Evolutionary conservation across 1,140 invertebrate genomes (phyloP), one percentile per base, ranked within the genome.

Genomic region (Dendroctonus ponderosae): DNA sequence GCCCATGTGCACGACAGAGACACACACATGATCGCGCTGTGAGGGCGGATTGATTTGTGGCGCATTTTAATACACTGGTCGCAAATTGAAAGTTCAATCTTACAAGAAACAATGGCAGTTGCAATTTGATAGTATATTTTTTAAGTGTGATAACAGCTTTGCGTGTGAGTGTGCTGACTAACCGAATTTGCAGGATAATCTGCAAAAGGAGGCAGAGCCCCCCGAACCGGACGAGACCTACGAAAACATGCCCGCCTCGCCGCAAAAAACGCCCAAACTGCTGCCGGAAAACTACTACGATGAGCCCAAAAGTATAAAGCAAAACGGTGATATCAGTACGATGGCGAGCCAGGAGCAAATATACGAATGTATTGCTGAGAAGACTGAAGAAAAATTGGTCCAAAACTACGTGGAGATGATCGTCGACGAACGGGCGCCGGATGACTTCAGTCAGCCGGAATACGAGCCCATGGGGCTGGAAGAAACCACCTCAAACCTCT

Each of bases 171-270:
- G 72, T 71, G 52, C 26, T 64, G 62, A 70, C 73, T 74, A 74
- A 70, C 72, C 46, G 46, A 49, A 68, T 42, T 75, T 75, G 58
- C 61, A 75, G 74, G 72, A 75, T 57, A 66, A 72, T 46, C 69
- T 72, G 48, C 62, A 72, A 59, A 58, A 64, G n/a, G 42, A 62
- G 15, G 54, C 46, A 39, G 69, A 72, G 15, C 53, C 60, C n/a
- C 51, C 70, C 6, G 56, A 69, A 51, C 60, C 64, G 52, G 68
- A 73, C 58, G 66, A 69, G 8, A 69, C 67, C 54, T 73, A 73
- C 60, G 70, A 73, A 50, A 73, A 67, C 39, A 54, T 72, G 11
- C 41, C 59, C 9, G 14, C 52, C 49, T 50, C 68, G 38, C 44
- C 49, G 37, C n/a, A 67, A 71, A 61, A 67, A 37, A 51, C 37